These are phyloP conservation scores for Charina bottae DNA, from an alignment of 2,113 vertebrate genomes.

Conservation along the genomic window DNA sequence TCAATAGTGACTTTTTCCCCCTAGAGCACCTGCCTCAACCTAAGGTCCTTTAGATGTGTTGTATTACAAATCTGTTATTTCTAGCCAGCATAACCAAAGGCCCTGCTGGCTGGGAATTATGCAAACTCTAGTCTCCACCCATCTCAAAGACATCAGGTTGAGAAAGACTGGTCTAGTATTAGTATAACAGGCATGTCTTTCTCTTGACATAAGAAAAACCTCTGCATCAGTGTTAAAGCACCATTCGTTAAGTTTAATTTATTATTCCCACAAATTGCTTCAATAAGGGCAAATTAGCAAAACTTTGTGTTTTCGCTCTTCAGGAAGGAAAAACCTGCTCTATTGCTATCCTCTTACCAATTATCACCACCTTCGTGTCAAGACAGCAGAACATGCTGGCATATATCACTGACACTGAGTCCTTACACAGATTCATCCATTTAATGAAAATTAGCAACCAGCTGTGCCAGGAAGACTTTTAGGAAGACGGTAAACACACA, in stretches of 20 bases:
- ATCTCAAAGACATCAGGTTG: not conserved
- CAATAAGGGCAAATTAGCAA: constrained; percentile 23
- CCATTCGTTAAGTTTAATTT: constrained; percentile 44
- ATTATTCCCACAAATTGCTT: constrained; percentile 53
- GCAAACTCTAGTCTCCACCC: not conserved
- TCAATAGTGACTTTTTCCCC: not conserved
- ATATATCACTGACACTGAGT: rapidly evolving
- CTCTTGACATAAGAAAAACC: rapidly evolving
- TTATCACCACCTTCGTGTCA: not conserved
- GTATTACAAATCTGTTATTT: not conserved
- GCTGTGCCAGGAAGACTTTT: constrained; percentile 70
- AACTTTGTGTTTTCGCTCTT: constrained; percentile 3
- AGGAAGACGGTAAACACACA: constrained; percentile 64
- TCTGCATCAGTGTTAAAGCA: constrained; percentile 9
- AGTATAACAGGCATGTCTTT: not conserved
- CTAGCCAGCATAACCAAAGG: not conserved
- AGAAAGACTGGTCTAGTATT: not conserved
- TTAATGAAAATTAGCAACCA: constrained; percentile 43
- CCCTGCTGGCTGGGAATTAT: not conserved
- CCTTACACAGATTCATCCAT: constrained; percentile 37
- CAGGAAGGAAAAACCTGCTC: constrained; percentile 16
- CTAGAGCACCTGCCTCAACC: not conserved
- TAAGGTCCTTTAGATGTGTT: not conserved
- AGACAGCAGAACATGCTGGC: not conserved
- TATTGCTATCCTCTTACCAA: rapidly evolving